Base-by-base conservation (phyloP, 2,888 invertebrate genomes). In the Nasonia oneida region DNA sequence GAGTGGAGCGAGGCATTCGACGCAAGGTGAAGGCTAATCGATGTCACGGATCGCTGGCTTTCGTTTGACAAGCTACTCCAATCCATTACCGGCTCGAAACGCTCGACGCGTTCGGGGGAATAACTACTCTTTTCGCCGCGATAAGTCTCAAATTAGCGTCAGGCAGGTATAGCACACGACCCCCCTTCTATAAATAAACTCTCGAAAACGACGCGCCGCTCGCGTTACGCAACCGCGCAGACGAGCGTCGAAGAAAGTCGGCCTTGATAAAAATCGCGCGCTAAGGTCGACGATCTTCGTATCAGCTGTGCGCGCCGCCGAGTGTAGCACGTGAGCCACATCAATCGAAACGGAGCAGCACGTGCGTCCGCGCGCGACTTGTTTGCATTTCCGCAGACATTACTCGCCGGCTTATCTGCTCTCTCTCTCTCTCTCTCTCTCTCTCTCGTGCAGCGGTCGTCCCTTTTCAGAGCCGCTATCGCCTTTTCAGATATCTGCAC, bases 361-460 rank as follows among this genome's bases (percentile, higher is more conserved):
- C 80, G 80, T 73, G 80, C 37, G 29, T 1, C 29, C 29, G 29
- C 29, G 37, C 37, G 4, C 14, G 18, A 6, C 18, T 75, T 18
- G 70, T 70, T 82, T 82, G 47, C 76, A 76, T 82, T 76, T 53
- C 67, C 76, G 64, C 81, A 29, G 74, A 33, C 61, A 33, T 74
- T 74, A 33, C 75, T 75, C 50, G 8, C 29, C 14, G 42, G 75
- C 73, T 75, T 81, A 75, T 81, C 50, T 64, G 64, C 15, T 67
- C 33, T 50, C 23, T 12, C 67, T 57, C 12, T 50, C 33, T 14
- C 4, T 37, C 23, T 12, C 67, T 57, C 12, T 50, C 33, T 14
- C 4, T 37, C 37, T 37, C 37, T 1, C 1, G 29, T 29, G 29
- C 29, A 29, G 29, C 1, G 29, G 29, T 29, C 29, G 18, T 33